Evolutionary conservation across 2,113 vertebrate genomes (phyloP).

Genomic region (Halcyon senegalensis): DNA sequence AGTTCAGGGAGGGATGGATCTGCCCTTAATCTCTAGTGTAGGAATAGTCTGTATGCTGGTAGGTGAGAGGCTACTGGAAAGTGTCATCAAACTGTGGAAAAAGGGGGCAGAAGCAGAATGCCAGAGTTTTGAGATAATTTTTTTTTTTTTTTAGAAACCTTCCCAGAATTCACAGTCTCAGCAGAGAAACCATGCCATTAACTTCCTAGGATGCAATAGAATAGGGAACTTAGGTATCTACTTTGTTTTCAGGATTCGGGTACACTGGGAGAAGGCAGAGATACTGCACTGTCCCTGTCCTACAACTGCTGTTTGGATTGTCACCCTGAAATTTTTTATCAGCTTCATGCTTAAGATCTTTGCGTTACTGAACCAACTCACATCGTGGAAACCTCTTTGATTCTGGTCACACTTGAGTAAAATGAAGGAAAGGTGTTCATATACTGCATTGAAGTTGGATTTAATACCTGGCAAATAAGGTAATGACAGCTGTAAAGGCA

Average conservation of each 20-base stretch:
- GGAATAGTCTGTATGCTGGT: background rate
- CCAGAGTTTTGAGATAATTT: rapidly evolving
- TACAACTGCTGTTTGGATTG: background rate
- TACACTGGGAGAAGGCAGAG: background rate
- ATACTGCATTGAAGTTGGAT: rapidly evolving
- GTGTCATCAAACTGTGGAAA: background rate
- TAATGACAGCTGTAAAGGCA: background rate
- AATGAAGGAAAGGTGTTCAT: background rate
- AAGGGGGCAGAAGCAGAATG: background rate
- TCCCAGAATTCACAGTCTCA: background rate
- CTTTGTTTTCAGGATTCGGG: background rate
- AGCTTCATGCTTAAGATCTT: background rate
- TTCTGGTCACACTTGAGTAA: background rate
- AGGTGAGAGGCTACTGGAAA: background rate
- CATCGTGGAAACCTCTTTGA: rapidly evolving
- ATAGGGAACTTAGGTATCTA: rapidly evolving
- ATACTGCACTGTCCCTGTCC: background rate
- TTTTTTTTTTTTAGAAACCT: background rate
- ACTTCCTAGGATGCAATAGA: background rate
- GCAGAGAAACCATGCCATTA: background rate
- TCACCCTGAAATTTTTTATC: background rate
- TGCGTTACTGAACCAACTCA: background rate
- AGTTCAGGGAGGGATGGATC: background rate
- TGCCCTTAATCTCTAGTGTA: background rate
- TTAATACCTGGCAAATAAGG: background rate